Evolutionary conservation across 2,113 vertebrate species (phyloP).

Genomic region (Dipodomys ordii): DNA sequence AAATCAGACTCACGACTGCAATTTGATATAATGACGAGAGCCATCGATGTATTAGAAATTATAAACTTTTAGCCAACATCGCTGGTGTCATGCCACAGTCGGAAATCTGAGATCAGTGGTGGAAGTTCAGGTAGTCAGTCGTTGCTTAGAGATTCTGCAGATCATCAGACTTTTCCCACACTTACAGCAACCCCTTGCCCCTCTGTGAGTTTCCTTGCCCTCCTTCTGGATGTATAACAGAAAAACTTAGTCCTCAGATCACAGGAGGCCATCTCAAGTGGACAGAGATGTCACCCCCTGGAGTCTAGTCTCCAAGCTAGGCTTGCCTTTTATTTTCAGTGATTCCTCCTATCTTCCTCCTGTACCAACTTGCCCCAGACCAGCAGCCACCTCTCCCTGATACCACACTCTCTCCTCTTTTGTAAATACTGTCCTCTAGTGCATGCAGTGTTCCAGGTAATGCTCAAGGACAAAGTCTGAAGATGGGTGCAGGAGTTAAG

Average conservation of each 20-base stretch:
- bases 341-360: neutral
- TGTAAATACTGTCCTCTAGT: neutral
- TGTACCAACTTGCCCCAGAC: neutral
- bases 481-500: neutral
- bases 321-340: rapidly evolving
- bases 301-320: neutral
- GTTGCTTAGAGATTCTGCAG: neutral
- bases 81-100: neutral
- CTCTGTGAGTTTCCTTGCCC: neutral
- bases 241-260: neutral
- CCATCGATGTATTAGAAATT: slow-evolving; percentile 57
- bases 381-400: neutral
- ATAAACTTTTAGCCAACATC: slow-evolving; percentile 22
- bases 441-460: neutral
- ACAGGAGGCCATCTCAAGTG: neutral
- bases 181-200: no score
- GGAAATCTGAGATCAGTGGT: neutral
- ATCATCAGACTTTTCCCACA: neutral
- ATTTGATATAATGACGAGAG: slow-evolving; percentile 55
- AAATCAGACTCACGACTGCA: slow-evolving; percentile 36
- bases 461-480: neutral
- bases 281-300: neutral
- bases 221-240: neutral
- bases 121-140: neutral
- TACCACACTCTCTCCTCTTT: no score